Base-by-base conservation (phyloP, 2,888 invertebrate species). In the Limnephilus lunatus region DNA sequence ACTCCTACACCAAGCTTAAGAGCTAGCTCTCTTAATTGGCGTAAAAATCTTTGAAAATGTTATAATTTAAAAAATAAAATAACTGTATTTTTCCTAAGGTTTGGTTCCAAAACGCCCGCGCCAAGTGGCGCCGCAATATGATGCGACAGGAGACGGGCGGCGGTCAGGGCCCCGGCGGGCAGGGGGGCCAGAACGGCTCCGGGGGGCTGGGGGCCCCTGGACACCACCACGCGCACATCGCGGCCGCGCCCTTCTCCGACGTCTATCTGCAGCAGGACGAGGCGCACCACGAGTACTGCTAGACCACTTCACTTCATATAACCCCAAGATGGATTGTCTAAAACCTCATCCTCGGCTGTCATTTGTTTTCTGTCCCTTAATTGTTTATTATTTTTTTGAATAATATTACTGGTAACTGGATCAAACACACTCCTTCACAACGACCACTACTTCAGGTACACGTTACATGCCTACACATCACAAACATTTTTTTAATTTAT, bases 71-170 rank as follows among this genome's bases (percentile, higher is more conserved):
- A 35, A 3, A 35, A 35, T 35, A 3, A 35, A 35, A 35, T 32
- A 35, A 3, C 3, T 39, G 9, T 39, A 39, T 25, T 68, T 68
- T 90, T 83, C 94, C 94, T 19, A 94, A 99, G 99, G 99, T 99
- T 1, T 99, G 99, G 99, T 99, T 99, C 95, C 99, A 99, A 97
- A 99, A 99, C 95, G 99, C 99, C 0, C 97, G 99, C 90, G 99
- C 99, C 81, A 99, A 99, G 96, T 99, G 99, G 98, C 97, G 99
- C 94, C 97, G 99, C 90, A 99, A 98, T 95, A 97, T 98, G 95
- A 98, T 98, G 98, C 96, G 98, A 89, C 98, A 98, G 94, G 98
- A 98, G 94, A 94, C 96, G 0, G 95, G 94, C 68, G 93, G 93
- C 92, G 91, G 93, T 90, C 68, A 68, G 9, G 68, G 68, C 9